A percentile compares a stretch with the other conserved stretches of the same genome.
These are phyloP conservation scores for Steromphala cineraria DNA, from an alignment of 2,888 invertebrate genomes.

Conservation along the genomic window DNA sequence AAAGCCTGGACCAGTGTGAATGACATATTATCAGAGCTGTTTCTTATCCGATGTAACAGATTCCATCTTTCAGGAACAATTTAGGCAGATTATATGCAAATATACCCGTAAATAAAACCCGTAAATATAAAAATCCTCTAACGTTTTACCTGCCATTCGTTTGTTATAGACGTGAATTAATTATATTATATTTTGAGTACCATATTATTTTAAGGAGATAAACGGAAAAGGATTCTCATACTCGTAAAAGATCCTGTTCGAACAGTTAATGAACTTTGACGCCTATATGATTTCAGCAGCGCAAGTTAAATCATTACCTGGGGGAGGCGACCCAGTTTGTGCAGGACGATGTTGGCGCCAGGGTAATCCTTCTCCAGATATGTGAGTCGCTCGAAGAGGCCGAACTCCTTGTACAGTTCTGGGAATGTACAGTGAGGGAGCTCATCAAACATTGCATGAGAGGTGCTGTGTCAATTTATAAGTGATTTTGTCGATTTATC, in stretches of 20 bases:
- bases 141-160: too few relatives aligned
- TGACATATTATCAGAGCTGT: not conserved
- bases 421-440: not conserved
- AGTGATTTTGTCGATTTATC: too few relatives aligned
- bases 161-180: too few relatives aligned
- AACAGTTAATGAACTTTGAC: not conserved
- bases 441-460: too few relatives aligned
- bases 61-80: not conserved
- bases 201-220: too few relatives aligned
- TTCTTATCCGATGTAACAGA: not conserved
- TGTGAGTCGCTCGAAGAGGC: conserved; percentile 48
- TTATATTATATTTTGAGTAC: too few relatives aligned
- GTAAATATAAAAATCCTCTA: too few relatives aligned
- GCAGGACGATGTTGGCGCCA: conserved; percentile 67
- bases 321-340: conserved; percentile 54
- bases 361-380: conserved; percentile 68
- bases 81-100: too few relatives aligned
- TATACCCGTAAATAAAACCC: too few relatives aligned
- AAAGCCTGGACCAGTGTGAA: conserved; percentile 53
- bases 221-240: too few relatives aligned
- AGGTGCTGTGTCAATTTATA: too few relatives aligned
- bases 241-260: not conserved
- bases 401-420: conserved; percentile 43
- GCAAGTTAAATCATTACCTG: conserved; percentile 32
- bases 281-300: not conserved